A percentile compares a stretch with the other conserved stretches of the same genome.
phyloP scores from a whole-genome alignment of 2,888 invertebrate species.

The Arge pagana region DNA sequence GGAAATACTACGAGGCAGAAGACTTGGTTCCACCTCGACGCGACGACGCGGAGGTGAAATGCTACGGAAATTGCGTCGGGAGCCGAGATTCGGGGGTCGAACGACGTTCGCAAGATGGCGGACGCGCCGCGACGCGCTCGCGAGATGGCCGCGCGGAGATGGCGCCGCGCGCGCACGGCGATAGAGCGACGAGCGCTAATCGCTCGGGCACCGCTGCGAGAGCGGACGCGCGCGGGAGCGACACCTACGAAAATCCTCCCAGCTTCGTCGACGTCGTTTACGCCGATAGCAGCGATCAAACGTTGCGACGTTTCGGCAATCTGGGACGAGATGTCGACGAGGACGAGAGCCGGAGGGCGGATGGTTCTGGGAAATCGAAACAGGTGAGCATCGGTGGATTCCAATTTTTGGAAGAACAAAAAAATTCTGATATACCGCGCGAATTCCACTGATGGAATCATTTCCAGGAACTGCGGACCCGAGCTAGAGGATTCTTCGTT shows the following conservation, averaged over 20 bases:
- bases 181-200: neutral
- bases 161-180: neutral
- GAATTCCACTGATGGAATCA: neutral
- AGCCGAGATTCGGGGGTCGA: neutral
- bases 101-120: constrained; percentile 12
- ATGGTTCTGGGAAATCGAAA: too few relatives aligned
- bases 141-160: constrained; percentile 6
- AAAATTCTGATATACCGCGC: too few relatives aligned
- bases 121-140: constrained; percentile 19
- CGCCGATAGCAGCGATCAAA: constrained; percentile 37
- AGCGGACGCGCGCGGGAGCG: too few relatives aligned
- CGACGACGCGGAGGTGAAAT: neutral
- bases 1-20: neutral
- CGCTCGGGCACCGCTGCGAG: neutral
- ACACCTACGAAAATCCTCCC: constrained; percentile 29
- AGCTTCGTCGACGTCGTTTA: constrained; percentile 53
- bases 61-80: constrained; percentile 15
- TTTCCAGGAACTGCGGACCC: constrained; percentile 1
- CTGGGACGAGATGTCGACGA: constrained; percentile 33
- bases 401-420: neutral
- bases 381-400: constrained; percentile 3
- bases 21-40: neutral
- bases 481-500: constrained; percentile 44
- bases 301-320: constrained; percentile 44
- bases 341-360: constrained; percentile 37